Conservation (phyloP, 2,113 vertebrate genomes). For the Axis porcinus region DNA sequence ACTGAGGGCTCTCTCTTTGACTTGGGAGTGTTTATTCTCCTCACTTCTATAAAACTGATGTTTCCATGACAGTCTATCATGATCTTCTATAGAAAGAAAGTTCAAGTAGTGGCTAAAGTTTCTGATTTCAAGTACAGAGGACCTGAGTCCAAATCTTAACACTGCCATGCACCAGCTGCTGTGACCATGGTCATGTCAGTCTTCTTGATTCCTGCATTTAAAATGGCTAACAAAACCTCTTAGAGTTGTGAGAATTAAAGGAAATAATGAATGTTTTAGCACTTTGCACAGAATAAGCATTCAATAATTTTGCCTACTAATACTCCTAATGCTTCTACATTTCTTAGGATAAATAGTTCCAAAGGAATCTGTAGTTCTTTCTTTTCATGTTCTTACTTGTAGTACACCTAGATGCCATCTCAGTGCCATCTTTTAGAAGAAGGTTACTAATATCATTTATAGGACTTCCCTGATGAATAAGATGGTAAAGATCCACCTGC, state of each 20-base stretch:
- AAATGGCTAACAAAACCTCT: neutral
- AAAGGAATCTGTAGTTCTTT: neutral
- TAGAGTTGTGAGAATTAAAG: neutral
- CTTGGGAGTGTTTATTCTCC: neutral
- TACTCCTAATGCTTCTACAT: neutral
- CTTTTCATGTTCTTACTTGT: neutral
- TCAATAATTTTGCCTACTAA: neutral
- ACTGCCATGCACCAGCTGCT: neutral
- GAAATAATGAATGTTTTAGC: neutral
- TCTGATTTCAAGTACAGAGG: neutral
- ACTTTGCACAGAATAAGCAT: neutral
- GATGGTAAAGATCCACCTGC: neutral
- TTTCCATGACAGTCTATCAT: neutral
- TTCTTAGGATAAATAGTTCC: neutral
- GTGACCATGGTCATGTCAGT: neutral
- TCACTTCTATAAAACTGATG: neutral
- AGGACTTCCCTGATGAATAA: neutral
- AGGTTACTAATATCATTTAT: neutral
- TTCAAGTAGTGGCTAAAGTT: neutral
- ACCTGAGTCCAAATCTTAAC: neutral
- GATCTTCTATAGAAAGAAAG: neutral
- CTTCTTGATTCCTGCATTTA: neutral
- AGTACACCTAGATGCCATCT: neutral
- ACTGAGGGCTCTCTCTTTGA: neutral
- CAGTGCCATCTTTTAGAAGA: neutral